Percentiles rank a stretch among this genome's conserved stretches.
Conservation (phyloP, 1,140 invertebrate genomes). For the Euwallacea similis region DNA sequence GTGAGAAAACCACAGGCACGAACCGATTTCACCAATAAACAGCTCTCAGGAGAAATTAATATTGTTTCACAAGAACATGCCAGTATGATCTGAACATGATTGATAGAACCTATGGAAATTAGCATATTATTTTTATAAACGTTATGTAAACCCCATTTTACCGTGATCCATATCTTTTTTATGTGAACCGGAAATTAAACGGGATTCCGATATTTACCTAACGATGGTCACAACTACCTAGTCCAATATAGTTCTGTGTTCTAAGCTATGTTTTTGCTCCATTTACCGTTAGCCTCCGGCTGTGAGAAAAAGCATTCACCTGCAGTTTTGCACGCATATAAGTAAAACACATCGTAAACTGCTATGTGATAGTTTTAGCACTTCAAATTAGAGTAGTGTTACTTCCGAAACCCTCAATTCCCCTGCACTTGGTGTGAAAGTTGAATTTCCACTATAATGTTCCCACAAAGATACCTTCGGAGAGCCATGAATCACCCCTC, state of each 20-base stretch:
- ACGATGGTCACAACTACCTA: neutral
- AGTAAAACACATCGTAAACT: conserved; percentile 18
- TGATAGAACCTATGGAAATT: too few relatives aligned
- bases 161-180: too few relatives aligned
- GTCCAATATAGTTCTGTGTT: conserved; percentile 4
- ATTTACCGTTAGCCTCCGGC: conserved; percentile 24
- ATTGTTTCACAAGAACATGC: too few relatives aligned
- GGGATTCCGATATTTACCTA: neutral
- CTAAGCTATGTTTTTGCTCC: conserved; percentile 1
- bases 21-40: too few relatives aligned
- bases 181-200: neutral
- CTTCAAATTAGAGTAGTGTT: neutral
- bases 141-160: too few relatives aligned
- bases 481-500: neutral
- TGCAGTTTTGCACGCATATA: conserved; percentile 27
- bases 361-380: conserved; percentile 18
- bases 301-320: conserved; percentile 25
- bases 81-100: too few relatives aligned
- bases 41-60: too few relatives aligned
- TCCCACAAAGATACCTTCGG: too few relatives aligned
- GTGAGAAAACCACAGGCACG: too few relatives aligned
- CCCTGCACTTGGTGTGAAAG: neutral
- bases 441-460: too few relatives aligned
- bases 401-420: too few relatives aligned
- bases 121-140: too few relatives aligned